phyloP scores from a whole-genome alignment of 1,140 invertebrate genomes.

The Sitobion miscanthi region DNA sequence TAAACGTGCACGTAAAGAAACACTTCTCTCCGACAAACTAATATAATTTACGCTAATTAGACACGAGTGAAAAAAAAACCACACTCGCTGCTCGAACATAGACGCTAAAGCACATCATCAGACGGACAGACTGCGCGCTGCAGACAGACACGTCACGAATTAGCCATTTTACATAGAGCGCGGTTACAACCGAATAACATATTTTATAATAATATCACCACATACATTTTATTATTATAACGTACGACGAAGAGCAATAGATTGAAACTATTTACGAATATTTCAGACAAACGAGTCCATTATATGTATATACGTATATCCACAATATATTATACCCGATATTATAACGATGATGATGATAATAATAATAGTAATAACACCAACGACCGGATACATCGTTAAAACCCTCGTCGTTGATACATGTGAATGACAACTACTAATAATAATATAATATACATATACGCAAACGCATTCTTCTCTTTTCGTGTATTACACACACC shows the following conservation, averaged over 20 bases:
- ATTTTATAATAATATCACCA: not conserved
- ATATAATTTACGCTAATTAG: not conserved
- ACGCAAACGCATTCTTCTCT: not conserved
- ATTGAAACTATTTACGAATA: not conserved
- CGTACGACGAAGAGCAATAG: not conserved
- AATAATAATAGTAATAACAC: not conserved
- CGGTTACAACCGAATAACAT: not conserved
- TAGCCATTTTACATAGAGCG: not conserved
- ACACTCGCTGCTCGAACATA: not conserved
- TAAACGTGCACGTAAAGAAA: not conserved
- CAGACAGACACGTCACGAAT: not conserved
- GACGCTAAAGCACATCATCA: not conserved
- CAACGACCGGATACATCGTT: not conserved
- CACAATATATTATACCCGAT: not conserved
- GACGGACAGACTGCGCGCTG: not conserved
- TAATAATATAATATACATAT: not conserved
- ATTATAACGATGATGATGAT: not conserved
- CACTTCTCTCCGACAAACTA: not conserved
- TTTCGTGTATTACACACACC: not conserved
- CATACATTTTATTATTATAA: not conserved
- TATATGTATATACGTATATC: not conserved
- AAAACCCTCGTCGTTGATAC: not conserved
- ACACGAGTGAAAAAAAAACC: not conserved
- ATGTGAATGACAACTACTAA: not conserved
- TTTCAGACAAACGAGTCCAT: not conserved